These are phyloP conservation scores for Nematostella vectensis DNA, from an alignment of 92 coral and sea anemone genomes.

Conservation along the genomic window DNA sequence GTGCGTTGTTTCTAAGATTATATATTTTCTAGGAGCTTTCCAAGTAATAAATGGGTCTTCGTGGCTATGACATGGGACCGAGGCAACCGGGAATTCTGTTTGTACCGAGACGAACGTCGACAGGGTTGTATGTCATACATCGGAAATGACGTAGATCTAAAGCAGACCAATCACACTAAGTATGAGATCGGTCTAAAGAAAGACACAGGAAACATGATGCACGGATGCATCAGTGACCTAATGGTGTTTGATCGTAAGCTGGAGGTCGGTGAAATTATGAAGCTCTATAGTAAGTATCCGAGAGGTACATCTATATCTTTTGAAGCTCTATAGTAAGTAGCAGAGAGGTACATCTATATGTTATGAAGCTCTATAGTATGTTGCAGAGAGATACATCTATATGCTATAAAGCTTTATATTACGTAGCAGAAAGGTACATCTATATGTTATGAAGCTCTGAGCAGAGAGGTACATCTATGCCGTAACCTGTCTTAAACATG, in stretches of 20 bases:
- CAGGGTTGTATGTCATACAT: conserved; percentile 3
- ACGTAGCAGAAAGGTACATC: too few relatives aligned
- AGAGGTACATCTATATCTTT: not conserved
- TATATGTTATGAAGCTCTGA: too few relatives aligned
- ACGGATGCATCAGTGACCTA: conserved; percentile 37
- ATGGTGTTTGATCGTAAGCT: conserved; percentile 23
- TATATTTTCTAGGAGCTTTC: not conserved
- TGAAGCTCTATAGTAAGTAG: too few relatives aligned
- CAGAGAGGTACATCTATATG: too few relatives aligned
- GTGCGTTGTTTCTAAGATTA: too few relatives aligned
- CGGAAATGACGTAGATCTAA: conserved; percentile 24
- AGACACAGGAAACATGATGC: conserved; percentile 18
- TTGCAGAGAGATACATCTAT: too few relatives aligned
- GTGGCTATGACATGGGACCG: conserved; percentile 35
- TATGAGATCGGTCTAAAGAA: conserved; percentile 40
- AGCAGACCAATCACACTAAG: conserved; percentile 31
- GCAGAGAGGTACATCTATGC: too few relatives aligned
- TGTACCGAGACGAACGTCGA: conserved; percentile 5
- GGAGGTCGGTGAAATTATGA: conserved; percentile 10
- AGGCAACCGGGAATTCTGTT: conserved; percentile 1
- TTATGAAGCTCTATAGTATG: too few relatives aligned
- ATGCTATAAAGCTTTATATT: too few relatives aligned
- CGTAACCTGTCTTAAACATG: too few relatives aligned
- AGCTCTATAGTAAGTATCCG: conserved; percentile 26
- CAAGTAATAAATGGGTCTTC: conserved; percentile 26